A percentile compares a stretch with the other conserved stretches of the same genome.
Conservation (phyloP, 2,797 vertebrate species). For the Falco rusticolus region DNA sequence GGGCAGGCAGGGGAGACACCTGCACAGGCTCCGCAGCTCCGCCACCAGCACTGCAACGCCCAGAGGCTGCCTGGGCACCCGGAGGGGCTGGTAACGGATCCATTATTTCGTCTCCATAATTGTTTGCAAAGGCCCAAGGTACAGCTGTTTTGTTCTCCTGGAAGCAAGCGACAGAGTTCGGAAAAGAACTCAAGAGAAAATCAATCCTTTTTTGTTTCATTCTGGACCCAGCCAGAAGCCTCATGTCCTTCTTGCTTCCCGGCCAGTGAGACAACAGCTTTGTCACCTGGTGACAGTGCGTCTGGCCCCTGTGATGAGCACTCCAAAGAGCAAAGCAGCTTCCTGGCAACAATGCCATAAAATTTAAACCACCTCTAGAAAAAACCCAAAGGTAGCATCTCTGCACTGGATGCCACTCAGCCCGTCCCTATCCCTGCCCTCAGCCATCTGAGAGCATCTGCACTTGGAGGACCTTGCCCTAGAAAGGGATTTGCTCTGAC, state of each 20-base stretch:
- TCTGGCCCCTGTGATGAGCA: background rate
- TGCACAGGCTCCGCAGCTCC: too few species aligned
- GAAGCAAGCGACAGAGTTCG: background rate
- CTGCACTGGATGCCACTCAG: background rate
- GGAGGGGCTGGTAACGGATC: too few species aligned
- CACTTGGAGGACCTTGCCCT: background rate
- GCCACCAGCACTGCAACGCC: too few species aligned
- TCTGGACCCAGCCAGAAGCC: background rate
- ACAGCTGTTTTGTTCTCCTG: background rate
- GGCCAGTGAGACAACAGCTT: background rate
- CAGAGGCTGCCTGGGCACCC: too few species aligned
- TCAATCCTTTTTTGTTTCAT: background rate
- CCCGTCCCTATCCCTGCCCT: background rate
- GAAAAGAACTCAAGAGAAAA: background rate
- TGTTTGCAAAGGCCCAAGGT: background rate
- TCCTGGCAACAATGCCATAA: too few species aligned
- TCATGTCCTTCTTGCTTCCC: background rate
- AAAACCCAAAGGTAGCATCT: background rate
- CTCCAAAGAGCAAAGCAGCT: too few species aligned
- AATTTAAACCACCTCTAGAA: too few species aligned
- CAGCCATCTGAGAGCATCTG: background rate
- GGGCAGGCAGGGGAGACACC: too few species aligned
- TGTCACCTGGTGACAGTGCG: slow-evolving; percentile 3
- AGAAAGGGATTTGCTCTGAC: background rate
- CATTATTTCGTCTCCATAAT: background rate